Evolutionary conservation across 1,140 invertebrate genomes (phyloP).

Genomic region (Lordiphosa collinella): DNA sequence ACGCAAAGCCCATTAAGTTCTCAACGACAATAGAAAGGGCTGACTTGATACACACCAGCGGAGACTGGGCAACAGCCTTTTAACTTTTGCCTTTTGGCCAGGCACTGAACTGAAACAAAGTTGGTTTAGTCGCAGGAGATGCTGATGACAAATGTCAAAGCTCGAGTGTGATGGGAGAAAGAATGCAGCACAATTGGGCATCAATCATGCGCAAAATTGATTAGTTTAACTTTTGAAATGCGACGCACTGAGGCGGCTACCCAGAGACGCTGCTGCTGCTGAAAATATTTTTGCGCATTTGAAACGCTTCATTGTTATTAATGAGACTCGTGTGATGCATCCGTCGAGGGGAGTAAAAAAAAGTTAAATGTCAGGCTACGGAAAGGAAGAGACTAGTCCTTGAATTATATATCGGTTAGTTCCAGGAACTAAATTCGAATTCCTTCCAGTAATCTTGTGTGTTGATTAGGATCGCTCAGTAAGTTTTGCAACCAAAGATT

Average conservation of each 20-base stretch:
- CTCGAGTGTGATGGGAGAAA: constrained; percentile 20
- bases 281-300: constrained; percentile 47
- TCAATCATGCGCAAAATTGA: constrained; percentile 75
- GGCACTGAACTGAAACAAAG: constrained; percentile 51
- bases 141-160: constrained; percentile 38
- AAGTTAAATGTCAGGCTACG: constrained; percentile 17
- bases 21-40: constrained; percentile 42
- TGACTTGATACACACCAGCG: constrained; percentile 23
- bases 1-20: constrained; percentile 35
- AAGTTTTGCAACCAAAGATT: no score
- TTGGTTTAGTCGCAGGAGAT: constrained; percentile 8
- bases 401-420: no score
- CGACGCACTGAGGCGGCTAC: constrained; percentile 3
- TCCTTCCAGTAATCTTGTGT: no score
- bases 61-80: constrained; percentile 19
- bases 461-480: no score
- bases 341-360: neutral
- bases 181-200: constrained; percentile 73
- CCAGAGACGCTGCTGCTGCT: neutral
- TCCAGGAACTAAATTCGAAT: no score
- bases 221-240: constrained; percentile 55
- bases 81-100: constrained; percentile 41
- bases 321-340: constrained; percentile 27
- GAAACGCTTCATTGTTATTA: constrained; percentile 56
- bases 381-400: constrained; percentile 2